A percentile compares a stretch with the other conserved stretches of the same genome.
phyloP scores from a whole-genome alignment of 2,113 vertebrate genomes.

The Aptenodytes patagonicus region DNA sequence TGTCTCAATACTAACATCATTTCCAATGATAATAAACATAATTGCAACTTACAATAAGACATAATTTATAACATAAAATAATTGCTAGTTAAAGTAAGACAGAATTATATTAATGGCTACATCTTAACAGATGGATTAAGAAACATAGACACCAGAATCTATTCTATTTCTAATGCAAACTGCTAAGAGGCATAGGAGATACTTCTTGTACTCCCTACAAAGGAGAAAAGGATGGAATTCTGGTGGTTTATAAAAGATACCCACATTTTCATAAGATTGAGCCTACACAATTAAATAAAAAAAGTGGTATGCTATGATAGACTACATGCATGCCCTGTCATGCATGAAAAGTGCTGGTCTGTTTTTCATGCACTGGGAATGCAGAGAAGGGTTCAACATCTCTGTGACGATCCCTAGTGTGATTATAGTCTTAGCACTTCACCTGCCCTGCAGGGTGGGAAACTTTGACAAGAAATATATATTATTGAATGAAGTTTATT shows the following conservation, averaged over 20 bases:
- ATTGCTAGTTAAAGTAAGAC: not conserved
- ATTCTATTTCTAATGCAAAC: not conserved
- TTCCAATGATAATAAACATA: not conserved
- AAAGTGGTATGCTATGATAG: accelerated
- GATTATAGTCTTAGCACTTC: not conserved
- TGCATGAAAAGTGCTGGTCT: not conserved
- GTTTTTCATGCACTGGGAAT: not conserved
- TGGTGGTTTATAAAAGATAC: not conserved
- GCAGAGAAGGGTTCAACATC: not conserved
- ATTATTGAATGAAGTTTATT: not conserved
- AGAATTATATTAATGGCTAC: not conserved
- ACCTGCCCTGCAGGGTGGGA: not conserved
- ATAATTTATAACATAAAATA: not conserved
- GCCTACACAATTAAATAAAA: not conserved
- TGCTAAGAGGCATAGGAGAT: not conserved
- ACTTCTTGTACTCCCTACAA: not conserved
- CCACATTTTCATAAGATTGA: not conserved
- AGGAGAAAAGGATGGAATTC: not conserved
- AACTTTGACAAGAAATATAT: not conserved
- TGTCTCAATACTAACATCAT: not conserved
- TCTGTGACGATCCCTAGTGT: not conserved
- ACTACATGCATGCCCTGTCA: not conserved
- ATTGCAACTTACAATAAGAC: not conserved
- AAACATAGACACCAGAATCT: not conserved
- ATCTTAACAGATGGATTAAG: not conserved